Base-by-base conservation (phyloP, 2,113 vertebrate genomes). In the Coturnix japonica region DNA sequence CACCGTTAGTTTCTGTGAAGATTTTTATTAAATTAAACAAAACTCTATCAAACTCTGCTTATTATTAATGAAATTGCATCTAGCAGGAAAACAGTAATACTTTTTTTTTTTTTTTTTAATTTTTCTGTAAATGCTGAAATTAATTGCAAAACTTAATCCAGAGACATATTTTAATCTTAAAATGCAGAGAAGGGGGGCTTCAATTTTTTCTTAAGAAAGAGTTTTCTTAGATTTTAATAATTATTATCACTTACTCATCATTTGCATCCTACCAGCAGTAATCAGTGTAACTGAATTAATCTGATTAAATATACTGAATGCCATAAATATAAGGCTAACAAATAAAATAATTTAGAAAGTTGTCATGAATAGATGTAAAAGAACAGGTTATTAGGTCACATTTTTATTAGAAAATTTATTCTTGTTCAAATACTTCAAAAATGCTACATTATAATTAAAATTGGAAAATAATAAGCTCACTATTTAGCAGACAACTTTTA, bases 1-100 rank as follows among this genome's bases (percentile, higher is more conserved):
- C 96, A 89, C 88, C 73, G 89, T 91, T 96, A 93, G 94, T 82
- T 95, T 96, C 90, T 88, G 91, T 88, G 94, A 41, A 90, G 91
- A 91, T 95, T 97, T 97, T 95, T 96, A 94, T 96, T 97, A 95
- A 96, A 97, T 97, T 94, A 96, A 92, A 96, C 85, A 95, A 97
- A 97, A 95, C 85, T 96, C 96, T 90, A 95, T 94, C 92, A 95
- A 95, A 96, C 69, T 90, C 94, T 95, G 86, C 70, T 94, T 94
- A 93, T 86, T 95, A 95, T 94, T 96, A 91, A 95, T 92, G 93
- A 94, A 80, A 96, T 90, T 87, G 82, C 79, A 86, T 91, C 94
- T 95, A 95, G 81, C 77, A 95, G 89, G 69, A 95, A 95, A 95
- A 96, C 59, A 53, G 54, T 79, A 96, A 90, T 78, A 84, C 75